phyloP scores from a whole-genome alignment of 2,113 vertebrate genomes.

The Promerops cafer region DNA sequence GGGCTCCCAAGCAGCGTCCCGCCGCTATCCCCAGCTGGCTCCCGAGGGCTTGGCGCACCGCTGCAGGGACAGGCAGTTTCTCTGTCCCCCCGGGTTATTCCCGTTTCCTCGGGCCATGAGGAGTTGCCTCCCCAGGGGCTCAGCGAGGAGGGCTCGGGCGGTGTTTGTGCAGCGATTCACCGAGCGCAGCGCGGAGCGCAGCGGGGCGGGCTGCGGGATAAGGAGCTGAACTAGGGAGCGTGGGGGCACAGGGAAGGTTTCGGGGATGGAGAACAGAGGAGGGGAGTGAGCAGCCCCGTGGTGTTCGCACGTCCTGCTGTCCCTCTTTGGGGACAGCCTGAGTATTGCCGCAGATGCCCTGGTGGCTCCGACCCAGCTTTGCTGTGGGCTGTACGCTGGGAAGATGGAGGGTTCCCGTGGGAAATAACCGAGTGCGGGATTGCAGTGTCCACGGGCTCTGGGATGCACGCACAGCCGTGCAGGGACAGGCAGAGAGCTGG shows the following conservation, averaged over 20 bases:
- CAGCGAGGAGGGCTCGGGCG: accelerated
- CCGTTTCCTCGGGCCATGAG: accelerated
- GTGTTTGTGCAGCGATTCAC: not conserved
- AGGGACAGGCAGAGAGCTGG: accelerated
- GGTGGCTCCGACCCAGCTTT: not conserved
- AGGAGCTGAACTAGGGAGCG: not conserved
- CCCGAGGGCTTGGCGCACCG: not conserved
- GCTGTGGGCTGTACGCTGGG: not conserved
- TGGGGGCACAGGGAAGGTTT: not conserved
- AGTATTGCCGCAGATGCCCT: accelerated
- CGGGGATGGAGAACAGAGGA: not conserved
- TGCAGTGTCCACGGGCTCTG: accelerated
- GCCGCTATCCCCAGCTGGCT: accelerated
- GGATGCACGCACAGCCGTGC: accelerated
- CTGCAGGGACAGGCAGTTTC: not conserved
- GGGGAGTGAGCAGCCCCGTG: accelerated
- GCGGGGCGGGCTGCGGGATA: accelerated
- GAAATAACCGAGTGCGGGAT: accelerated
- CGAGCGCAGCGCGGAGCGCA: accelerated
- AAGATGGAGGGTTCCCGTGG: accelerated
- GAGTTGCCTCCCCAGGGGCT: not conserved
- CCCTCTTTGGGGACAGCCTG: accelerated
- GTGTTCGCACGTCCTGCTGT: accelerated
- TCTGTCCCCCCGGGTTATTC: too few relatives aligned
- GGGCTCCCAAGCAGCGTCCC: accelerated